Conservation (phyloP, 2,113 vertebrate genomes). For the Seriola dumerili region DNA sequence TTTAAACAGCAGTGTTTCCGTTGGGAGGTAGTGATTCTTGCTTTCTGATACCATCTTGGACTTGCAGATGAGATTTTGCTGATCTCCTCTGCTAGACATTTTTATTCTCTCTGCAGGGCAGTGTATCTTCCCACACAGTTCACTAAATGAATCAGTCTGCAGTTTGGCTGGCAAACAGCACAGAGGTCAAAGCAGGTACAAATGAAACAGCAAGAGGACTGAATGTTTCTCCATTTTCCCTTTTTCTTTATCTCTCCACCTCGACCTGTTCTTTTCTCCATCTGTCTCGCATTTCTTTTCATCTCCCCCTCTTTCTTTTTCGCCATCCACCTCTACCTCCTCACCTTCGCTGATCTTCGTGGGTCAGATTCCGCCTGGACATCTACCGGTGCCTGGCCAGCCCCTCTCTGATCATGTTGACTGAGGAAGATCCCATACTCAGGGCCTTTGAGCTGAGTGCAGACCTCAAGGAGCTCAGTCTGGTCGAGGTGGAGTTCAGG, state of each 20-base stretch:
- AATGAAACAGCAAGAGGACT: constrained; percentile 32
- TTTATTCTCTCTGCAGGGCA: constrained; percentile 45
- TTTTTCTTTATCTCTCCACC: neutral
- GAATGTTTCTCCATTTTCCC: constrained; percentile 19
- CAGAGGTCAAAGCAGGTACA: constrained; percentile 27
- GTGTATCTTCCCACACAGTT: constrained; percentile 63
- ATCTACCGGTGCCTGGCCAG: constrained; percentile 98
- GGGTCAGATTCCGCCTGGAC: constrained; percentile 94
- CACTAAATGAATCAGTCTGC: constrained; percentile 62
- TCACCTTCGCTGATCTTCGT: constrained; percentile 15
- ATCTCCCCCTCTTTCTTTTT: neutral
- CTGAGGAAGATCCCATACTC: constrained; percentile 97
- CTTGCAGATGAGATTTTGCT: constrained; percentile 50
- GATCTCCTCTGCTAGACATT: constrained; percentile 29
- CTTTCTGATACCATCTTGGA: constrained; percentile 28
- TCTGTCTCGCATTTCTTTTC: neutral
- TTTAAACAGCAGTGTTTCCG: constrained; percentile 9
- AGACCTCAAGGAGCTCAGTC: constrained; percentile 96
- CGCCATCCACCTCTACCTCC: neutral
- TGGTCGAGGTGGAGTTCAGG: constrained; percentile 99
- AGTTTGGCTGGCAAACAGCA: constrained; percentile 47
- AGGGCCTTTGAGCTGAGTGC: constrained; percentile 97
- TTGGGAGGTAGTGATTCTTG: neutral
- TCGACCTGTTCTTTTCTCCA: neutral
- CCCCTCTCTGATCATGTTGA: constrained; percentile 98